These are phyloP conservation scores for Limnephilus lunatus DNA, from an alignment of 2,888 invertebrate genomes.

Conservation along the genomic window DNA sequence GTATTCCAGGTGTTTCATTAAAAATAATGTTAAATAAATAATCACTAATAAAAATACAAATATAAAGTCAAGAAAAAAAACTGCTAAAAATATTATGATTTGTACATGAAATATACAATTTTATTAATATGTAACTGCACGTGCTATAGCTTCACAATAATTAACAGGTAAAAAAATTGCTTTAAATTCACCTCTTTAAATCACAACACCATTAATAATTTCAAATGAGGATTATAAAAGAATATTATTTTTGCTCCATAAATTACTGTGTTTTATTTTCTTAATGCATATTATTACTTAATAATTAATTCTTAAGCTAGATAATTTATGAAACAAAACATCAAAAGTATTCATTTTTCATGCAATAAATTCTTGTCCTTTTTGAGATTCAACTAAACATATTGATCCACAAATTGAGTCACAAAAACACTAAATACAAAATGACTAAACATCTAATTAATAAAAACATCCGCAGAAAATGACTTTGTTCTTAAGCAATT, in stretches of 20 bases:
- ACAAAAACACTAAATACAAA: not conserved
- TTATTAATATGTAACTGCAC: not conserved
- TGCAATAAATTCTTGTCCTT: slow-evolving; percentile 19
- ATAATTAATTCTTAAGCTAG: slow-evolving; percentile 1
- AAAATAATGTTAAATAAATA: not conserved
- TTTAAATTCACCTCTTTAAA: slow-evolving; percentile 21
- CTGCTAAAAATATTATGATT: slow-evolving; percentile 8
- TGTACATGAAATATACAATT: slow-evolving; percentile 19
- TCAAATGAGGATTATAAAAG: slow-evolving; percentile 27
- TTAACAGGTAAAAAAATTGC: too few species aligned
- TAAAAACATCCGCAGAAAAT: slow-evolving; percentile 26
- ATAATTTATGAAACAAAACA: slow-evolving; percentile 49
- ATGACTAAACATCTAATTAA: slow-evolving; percentile 25
- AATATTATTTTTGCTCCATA: slow-evolving; percentile 16
- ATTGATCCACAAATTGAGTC: slow-evolving; percentile 35
- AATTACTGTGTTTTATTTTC: slow-evolving; percentile 21
- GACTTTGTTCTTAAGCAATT: slow-evolving; percentile 46
- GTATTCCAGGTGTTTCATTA: not conserved
- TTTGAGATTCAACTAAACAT: slow-evolving; percentile 41
- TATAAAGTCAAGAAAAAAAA: slow-evolving; percentile 1
- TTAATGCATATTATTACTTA: not conserved
- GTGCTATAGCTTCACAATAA: not conserved
- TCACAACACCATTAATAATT: slow-evolving; percentile 38
- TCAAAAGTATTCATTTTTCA: slow-evolving; percentile 17
- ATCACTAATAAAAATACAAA: not conserved